These are phyloP conservation scores for Chlorodrepanis virens DNA, from an alignment of 2,113 vertebrate genomes.

Conservation along the genomic window DNA sequence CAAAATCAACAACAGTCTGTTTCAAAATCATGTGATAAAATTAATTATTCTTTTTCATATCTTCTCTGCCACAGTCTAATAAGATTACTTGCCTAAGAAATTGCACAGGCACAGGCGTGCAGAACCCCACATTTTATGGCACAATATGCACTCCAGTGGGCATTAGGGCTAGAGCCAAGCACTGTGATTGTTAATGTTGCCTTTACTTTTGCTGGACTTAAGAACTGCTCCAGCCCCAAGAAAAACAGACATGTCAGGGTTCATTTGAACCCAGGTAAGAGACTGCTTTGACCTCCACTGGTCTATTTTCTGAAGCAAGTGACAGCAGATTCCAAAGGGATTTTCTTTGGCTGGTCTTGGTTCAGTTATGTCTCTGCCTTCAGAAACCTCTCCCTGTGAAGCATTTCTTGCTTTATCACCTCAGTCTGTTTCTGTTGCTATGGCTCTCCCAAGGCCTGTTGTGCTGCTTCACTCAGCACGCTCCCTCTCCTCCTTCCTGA, in stretches of 20 bases:
- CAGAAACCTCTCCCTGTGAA: neutral
- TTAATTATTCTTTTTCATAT: neutral
- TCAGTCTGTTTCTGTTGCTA: neutral
- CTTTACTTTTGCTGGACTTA: neutral
- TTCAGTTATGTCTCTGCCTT: neutral
- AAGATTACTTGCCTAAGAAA: neutral
- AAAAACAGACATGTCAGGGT: neutral
- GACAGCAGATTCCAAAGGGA: neutral
- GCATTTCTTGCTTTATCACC: neutral
- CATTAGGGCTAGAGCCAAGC: neutral
- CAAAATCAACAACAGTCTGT: neutral
- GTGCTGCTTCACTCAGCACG: accelerated
- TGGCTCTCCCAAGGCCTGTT: neutral
- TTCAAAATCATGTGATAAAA: neutral
- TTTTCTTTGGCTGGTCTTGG: neutral
- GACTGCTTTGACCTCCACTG: neutral
- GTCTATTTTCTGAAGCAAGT: neutral
- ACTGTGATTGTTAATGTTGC: neutral
- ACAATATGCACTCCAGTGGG: neutral
- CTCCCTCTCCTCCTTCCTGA: neutral
- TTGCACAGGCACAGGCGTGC: neutral
- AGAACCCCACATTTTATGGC: neutral
- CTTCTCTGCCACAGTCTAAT: neutral
- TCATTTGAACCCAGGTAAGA: neutral
- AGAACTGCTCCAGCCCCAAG: neutral